A percentile compares a stretch with the other conserved stretches of the same genome.
Evolutionary conservation across 1,140 invertebrate genomes (phyloP).

Genomic region (Drosophila bocki): DNA sequence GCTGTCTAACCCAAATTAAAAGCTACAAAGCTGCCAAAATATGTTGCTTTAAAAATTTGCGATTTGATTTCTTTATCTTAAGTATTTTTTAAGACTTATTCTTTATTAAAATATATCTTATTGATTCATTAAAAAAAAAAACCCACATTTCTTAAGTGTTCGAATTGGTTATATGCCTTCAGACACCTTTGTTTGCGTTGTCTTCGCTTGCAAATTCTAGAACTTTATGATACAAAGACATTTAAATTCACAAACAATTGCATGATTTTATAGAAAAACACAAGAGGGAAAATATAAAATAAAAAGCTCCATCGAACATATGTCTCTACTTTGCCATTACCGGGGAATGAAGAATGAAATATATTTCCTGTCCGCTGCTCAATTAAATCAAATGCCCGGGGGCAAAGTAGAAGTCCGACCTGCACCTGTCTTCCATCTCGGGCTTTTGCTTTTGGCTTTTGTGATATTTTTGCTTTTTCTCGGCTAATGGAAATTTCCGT

Average conservation of each 20-base stretch:
- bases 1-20: not conserved
- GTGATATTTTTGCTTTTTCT: constrained; percentile 34
- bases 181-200: not conserved
- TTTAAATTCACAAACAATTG: not conserved
- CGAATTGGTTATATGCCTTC: not conserved
- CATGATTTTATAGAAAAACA: constrained; percentile 2
- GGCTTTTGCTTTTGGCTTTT: constrained; percentile 60
- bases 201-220: not conserved
- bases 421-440: constrained; percentile 34
- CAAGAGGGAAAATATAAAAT: constrained; percentile 12
- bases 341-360: constrained; percentile 10
- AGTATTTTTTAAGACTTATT: not conserved
- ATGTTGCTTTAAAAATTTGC: not conserved
- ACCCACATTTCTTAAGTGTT: no score
- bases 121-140: not conserved
- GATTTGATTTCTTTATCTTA: not conserved
- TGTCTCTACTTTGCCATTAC: constrained; percentile 9
- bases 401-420: constrained; percentile 11
- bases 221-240: not conserved
- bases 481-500: constrained; percentile 77
- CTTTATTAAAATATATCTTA: not conserved
- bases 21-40: not conserved
- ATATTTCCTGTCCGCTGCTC: constrained; percentile 66
- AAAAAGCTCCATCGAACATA: constrained; percentile 11
- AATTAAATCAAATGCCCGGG: constrained; percentile 60